These are phyloP conservation scores for Lagocephalus sceleratus DNA, from an alignment of 2,797 vertebrate species.

Conservation along the genomic window DNA sequence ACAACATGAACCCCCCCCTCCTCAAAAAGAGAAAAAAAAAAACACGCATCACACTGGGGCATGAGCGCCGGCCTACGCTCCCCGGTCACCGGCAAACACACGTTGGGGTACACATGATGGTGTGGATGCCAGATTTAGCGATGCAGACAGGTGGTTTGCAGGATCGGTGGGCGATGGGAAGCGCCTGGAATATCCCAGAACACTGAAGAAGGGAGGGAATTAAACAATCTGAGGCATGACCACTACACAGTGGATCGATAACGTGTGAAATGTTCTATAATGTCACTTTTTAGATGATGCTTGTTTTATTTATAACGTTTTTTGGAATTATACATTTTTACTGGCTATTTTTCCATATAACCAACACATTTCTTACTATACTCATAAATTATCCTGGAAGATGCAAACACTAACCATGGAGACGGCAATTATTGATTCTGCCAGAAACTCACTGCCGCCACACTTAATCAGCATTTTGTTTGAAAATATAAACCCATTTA, in stretches of 20 bases:
- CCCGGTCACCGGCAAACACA: too few relatives aligned
- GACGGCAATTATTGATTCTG: too few relatives aligned
- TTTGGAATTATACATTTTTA: too few relatives aligned
- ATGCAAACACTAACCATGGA: too few relatives aligned
- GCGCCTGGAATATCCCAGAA: constrained; percentile 7
- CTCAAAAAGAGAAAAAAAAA: constrained; percentile 46
- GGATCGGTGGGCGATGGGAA: constrained; percentile 7
- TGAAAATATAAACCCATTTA: neutral
- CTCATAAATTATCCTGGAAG: too few relatives aligned
- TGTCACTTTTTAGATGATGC: too few relatives aligned
- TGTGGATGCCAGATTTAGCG: constrained; percentile 6
- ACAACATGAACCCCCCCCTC: constrained; percentile 34
- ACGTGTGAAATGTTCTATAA: too few relatives aligned
- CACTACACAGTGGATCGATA: constrained; percentile 11
- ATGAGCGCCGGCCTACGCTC: constrained; percentile 19
- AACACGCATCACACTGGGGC: constrained; percentile 27
- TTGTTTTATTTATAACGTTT: too few relatives aligned
- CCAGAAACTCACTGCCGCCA: too few relatives aligned
- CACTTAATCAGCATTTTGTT: too few relatives aligned
- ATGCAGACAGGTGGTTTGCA: neutral
- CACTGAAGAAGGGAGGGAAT: constrained; percentile 1
- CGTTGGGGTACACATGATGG: constrained; percentile 18
- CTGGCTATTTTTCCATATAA: too few relatives aligned
- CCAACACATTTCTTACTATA: too few relatives aligned
- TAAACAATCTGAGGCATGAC: constrained; percentile 8